Evolutionary conservation across 2,888 invertebrate species (phyloP).

Genomic region (Apamea monoglypha): DNA sequence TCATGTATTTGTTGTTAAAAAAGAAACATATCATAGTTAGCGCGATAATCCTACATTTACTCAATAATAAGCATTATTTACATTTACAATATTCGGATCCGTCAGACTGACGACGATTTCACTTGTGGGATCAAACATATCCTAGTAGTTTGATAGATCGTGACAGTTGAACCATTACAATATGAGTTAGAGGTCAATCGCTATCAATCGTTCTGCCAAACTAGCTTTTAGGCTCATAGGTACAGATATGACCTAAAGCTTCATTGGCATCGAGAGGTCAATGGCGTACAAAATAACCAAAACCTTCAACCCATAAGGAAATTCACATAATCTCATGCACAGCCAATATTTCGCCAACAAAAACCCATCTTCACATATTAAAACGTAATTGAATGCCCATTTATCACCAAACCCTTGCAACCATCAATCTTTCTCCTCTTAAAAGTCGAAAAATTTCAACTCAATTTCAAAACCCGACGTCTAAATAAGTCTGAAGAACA

Average conservation of each 20-base stretch:
- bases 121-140: not conserved
- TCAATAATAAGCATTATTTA: not conserved
- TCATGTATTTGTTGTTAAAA: not conserved
- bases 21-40: not conserved
- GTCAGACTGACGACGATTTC: no score
- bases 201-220: conserved; percentile 5
- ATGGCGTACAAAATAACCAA: conserved; percentile 6
- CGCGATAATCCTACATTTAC: no score
- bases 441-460: conserved; percentile 69
- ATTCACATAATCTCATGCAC: conserved; percentile 20
- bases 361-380: conserved; percentile 45
- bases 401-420: conserved; percentile 39
- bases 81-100: not conserved
- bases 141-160: not conserved
- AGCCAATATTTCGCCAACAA: conserved; percentile 24
- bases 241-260: not conserved
- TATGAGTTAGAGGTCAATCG: not conserved
- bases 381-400: conserved; percentile 48
- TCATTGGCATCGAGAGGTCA: conserved; percentile 15
- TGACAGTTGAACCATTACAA: not conserved
- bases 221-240: no score
- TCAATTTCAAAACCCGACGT: conserved; percentile 76
- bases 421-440: conserved; percentile 60
- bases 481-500: conserved; percentile 77
- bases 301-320: conserved; percentile 11